Conservation (phyloP, 1,140 invertebrate genomes). For the Subanguina moxae region DNA sequence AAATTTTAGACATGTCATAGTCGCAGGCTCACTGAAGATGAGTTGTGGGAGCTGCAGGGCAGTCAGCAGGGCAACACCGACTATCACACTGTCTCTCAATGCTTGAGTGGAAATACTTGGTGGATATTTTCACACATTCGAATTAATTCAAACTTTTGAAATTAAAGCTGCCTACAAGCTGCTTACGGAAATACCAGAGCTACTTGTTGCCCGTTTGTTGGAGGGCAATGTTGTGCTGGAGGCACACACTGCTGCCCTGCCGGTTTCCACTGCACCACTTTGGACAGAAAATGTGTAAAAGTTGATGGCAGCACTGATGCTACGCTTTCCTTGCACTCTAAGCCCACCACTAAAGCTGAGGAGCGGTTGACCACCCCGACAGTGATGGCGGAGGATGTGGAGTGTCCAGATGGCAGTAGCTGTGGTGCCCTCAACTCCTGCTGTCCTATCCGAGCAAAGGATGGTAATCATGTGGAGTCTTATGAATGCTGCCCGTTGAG, state of each 20-base stretch:
- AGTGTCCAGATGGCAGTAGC: background rate
- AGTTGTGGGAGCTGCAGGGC: conserved; percentile 2
- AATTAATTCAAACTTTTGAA: background rate
- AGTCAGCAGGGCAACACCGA: background rate
- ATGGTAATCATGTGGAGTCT: background rate
- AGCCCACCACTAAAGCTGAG: background rate
- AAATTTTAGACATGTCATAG: background rate
- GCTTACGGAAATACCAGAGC: background rate
- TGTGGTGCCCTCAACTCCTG: background rate
- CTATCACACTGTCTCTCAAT: background rate
- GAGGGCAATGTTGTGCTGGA: background rate
- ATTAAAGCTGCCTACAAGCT: background rate
- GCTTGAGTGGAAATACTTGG: background rate
- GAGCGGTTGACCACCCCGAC: background rate
- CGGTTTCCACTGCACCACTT: background rate
- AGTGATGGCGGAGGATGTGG: background rate
- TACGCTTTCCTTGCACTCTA: background rate
- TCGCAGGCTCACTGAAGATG: background rate
- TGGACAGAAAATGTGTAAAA: background rate
- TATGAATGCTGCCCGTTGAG: background rate
- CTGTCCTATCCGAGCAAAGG: background rate
- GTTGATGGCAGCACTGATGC: background rate
- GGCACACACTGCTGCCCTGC: background rate
- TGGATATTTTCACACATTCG: background rate
- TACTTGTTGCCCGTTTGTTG: background rate